A percentile compares a stretch with the other conserved stretches of the same genome.
Conservation (phyloP, 2,113 vertebrate genomes). For the Gavia stellata region DNA sequence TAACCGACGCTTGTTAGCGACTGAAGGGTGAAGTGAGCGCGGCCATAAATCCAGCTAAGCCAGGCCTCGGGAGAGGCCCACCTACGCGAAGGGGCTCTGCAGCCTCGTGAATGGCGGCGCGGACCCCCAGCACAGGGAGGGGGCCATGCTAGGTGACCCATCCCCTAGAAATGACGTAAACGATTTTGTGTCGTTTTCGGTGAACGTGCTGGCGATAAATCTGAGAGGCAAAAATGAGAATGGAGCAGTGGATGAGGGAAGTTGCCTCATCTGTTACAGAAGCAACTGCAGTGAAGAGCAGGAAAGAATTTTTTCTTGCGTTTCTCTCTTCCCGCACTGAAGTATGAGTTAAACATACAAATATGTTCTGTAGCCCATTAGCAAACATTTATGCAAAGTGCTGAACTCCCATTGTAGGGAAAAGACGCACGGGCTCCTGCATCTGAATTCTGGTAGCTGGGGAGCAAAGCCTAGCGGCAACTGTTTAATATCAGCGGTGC, state of each 20-base stretch:
- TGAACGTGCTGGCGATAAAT: not conserved
- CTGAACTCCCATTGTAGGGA: not conserved
- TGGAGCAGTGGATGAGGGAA: not conserved
- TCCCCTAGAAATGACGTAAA: accelerated
- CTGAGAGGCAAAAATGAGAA: not conserved
- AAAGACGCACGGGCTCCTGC: accelerated
- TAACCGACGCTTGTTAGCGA: accelerated
- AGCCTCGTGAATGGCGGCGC: accelerated
- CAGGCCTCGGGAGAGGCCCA: accelerated
- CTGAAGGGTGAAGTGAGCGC: accelerated
- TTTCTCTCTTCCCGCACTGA: not conserved
- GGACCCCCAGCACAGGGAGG: accelerated
- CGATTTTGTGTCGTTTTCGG: accelerated
- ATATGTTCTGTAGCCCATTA: not conserved
- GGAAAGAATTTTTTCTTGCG: not conserved
- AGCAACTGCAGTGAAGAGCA: not conserved
- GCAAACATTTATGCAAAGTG: not conserved
- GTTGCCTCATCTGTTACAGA: not conserved
- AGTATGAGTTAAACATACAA: not conserved
- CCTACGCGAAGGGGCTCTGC: accelerated
- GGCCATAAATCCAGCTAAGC: not conserved
- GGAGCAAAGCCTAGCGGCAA: not conserved
- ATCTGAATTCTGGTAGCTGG: accelerated
- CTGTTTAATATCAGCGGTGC: not conserved
- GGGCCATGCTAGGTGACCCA: accelerated